Base-by-base conservation (phyloP, 2,888 invertebrate genomes). In the Heliconius erato region DNA sequence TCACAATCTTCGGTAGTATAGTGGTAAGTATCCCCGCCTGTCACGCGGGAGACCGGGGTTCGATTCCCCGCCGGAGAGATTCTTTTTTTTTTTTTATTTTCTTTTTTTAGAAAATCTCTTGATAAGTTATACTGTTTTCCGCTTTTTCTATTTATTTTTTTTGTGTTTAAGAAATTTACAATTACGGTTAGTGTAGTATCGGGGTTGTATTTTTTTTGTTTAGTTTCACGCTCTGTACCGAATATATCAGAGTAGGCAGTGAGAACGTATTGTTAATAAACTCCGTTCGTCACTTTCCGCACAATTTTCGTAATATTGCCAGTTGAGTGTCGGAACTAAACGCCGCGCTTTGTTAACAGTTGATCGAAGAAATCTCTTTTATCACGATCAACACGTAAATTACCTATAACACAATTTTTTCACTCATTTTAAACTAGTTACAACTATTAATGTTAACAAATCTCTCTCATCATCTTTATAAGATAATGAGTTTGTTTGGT, bases 31-130 rank as follows among this genome's bases (percentile, higher is more conserved):
- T 96, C 95, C 96, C 96, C 96, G 96, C 96, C 96, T 96, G 95
- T 96, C 96, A 96, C 96, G 96, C 96, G 96, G 95, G 96, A 96
- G 96, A 96, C 96, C 96, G 95, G 96, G 96, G 96, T 96, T 96
- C 96, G 95, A 96, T 96, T 96, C 96, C 96, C 96, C 95, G 96
- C 95, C 95, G 95, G 93, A 86, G 88, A 89, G 88, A 23, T 3
- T 9, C 7, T 59, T 59, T 59, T 59, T 19, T 59, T 63, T 63
- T 63, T 63, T n/a, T 23, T 0, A 23, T 9, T n/a, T n/a, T 11
- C 9, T 49, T 49, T 40, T 40, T 16, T 16, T 49, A 19, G 16
- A 49, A 1, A 49, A 49, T 49, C 16, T 49, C 1, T 19, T 54
- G 6, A 7, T 54, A 19, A 19, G 7, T 19, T 0, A 54, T 16